Evolutionary conservation across 2,888 invertebrate genomes (phyloP).

Genomic region (Drosophila peninsularis): DNA sequence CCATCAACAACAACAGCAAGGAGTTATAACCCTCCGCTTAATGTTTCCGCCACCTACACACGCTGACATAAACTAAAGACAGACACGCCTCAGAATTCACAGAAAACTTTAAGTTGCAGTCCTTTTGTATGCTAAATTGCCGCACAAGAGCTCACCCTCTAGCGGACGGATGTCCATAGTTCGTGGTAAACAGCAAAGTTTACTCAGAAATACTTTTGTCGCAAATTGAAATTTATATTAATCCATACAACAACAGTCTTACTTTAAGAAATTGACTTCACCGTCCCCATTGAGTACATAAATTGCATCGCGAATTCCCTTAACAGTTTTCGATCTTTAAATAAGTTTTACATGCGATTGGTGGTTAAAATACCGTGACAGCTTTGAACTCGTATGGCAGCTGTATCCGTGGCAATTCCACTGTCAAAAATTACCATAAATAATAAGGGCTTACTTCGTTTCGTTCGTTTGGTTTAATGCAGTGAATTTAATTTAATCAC

Average conservation of each 20-base stretch:
- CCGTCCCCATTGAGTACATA: not conserved
- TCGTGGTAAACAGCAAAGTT: not conserved
- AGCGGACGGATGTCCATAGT: not conserved
- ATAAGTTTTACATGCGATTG: not conserved
- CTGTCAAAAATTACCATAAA: not conserved
- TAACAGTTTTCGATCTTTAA: not conserved
- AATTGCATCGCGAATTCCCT: not conserved
- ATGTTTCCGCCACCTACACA: slow-evolving; percentile 50
- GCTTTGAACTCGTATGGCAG: not conserved
- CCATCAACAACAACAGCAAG: slow-evolving; percentile 35
- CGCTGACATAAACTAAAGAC: slow-evolving; percentile 8
- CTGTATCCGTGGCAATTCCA: not conserved
- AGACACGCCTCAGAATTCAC: slow-evolving; percentile 25
- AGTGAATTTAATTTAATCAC: slow-evolving; percentile 1
- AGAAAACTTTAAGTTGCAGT: slow-evolving; percentile 47
- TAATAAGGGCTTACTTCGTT: not conserved
- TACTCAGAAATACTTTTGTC: slow-evolving; percentile 1
- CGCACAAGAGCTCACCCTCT: slow-evolving; percentile 1
- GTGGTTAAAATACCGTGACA: not conserved
- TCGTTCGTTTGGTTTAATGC: not conserved
- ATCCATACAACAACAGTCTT: not conserved
- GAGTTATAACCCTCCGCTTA: slow-evolving; percentile 47
- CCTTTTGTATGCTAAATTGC: slow-evolving; percentile 15
- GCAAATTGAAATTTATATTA: slow-evolving; percentile 2
- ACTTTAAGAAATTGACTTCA: not conserved